Evolutionary conservation across 2,888 invertebrate species (phyloP), one percentile per base, ranked within the genome.

Genomic region (Prostheceraeus crozeri): DNA sequence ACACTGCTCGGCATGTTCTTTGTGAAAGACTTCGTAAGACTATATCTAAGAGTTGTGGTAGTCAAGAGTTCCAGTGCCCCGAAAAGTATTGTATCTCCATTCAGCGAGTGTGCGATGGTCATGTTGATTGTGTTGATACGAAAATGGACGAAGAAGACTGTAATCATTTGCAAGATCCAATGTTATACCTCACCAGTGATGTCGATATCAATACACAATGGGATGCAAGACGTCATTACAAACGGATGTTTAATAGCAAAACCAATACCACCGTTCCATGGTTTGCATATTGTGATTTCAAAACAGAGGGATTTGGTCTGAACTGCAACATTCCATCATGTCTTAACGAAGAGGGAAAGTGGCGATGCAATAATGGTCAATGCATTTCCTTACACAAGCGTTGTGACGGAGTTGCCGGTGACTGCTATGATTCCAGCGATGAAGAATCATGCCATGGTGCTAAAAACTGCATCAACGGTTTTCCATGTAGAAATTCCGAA

Each of bases 341-440:
- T 40, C n/a, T n/a, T n/a, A n/a, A n/a, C n/a, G n/a, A 40, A 4
- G 6, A 4, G n/a, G 19, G 19, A 6, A 19, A 40, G 19, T 40
- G 40, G 40, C 8, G n/a, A n/a, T 40, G 40, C n/a, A n/a, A 40
- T 40, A 40, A 40, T 40, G 6, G 6, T 6, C 40, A 40, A n/a
- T 40, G 40, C 19, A 40, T 40, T 40, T 23, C n/a, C n/a, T 10
- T 6, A 8, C 4, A 6, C 6, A 40, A 40, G 19, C 6, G 40
- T 14, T 53, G 53, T 35, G 53, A 53, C 10, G 28, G 23, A 2
- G 53, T 53, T 19, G 6, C n/a, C n/a, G n/a, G 14, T 28, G 58
- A 58, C 28, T 58, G 58, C 23, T 11, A 23, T 54, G 33, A 57
- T 14, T n/a, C 19, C 11, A 33, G 31, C 6, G 58, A 58, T 33